Evolutionary conservation across 64 coral and sea anemone species (phyloP).

Genomic region (Actinia equina): DNA sequence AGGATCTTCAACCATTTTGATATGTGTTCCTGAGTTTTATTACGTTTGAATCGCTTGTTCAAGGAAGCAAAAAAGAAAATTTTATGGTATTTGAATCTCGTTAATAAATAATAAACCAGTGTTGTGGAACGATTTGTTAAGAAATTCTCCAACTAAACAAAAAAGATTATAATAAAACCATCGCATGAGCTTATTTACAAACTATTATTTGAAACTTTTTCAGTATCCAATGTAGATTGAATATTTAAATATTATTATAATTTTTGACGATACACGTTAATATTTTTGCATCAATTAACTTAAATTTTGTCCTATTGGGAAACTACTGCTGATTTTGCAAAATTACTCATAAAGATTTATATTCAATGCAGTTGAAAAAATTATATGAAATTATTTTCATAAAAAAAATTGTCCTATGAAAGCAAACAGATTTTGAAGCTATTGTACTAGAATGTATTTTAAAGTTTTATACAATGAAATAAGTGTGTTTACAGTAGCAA

Average conservation of each 20-base stretch:
- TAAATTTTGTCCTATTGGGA: not conserved
- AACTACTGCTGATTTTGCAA: not conserved
- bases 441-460: too few species aligned
- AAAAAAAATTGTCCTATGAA: too few species aligned
- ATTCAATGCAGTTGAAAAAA: not conserved
- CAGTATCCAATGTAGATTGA: not conserved
- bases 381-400: too few species aligned
- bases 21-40: not conserved
- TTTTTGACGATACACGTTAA: not conserved
- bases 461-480: too few species aligned
- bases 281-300: not conserved
- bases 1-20: not conserved
- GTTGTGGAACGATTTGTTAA: conserved; percentile 1
- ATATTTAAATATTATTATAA: not conserved
- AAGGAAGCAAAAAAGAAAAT: conserved; percentile 6
- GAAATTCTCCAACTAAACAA: not conserved
- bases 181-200: not conserved
- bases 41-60: not conserved
- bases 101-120: conserved; percentile 25
- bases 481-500: too few species aligned
- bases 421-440: too few species aligned
- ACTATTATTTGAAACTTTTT: not conserved
- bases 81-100: not conserved
- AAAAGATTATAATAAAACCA: not conserved
- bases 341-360: too few species aligned